Evolutionary conservation across 2,113 vertebrate genomes (phyloP).

Genomic region (Cyprinodon variegatus): DNA sequence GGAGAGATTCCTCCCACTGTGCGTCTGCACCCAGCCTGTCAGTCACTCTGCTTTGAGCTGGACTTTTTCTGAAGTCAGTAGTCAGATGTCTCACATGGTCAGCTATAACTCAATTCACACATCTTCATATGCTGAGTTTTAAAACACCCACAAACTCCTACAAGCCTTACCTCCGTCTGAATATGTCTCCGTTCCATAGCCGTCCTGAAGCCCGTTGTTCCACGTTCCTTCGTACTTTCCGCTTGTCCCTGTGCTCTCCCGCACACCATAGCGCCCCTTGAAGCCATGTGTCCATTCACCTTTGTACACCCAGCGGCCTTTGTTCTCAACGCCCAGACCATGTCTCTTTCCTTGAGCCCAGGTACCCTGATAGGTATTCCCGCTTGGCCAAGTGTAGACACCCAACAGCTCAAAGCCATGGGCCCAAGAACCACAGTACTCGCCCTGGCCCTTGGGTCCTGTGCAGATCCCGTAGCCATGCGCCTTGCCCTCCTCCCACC

Average conservation of each 20-base stretch:
- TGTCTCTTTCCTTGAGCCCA: slow-evolving; percentile 99
- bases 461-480: slow-evolving; percentile 99
- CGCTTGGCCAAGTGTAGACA: slow-evolving; percentile 98
- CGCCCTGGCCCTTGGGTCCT: slow-evolving; percentile 97
- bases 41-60: slow-evolving; percentile 15
- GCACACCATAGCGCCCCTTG: slow-evolving; percentile 97
- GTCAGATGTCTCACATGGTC: slow-evolving; percentile 26
- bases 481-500: slow-evolving; percentile 99
- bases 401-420: slow-evolving; percentile 98
- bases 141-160: slow-evolving; percentile 36
- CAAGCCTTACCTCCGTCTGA: slow-evolving; percentile 93
- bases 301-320: slow-evolving; percentile 98
- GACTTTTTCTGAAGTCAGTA: slow-evolving; percentile 19
- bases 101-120: slow-evolving; percentile 9
- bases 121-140: slow-evolving; percentile 1
- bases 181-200: slow-evolving; percentile 98
- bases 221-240: slow-evolving; percentile 98
- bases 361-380: slow-evolving; percentile 98
- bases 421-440: slow-evolving; percentile 97
- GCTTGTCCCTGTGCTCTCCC: slow-evolving; percentile 92
- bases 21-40: slow-evolving; percentile 31
- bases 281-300: slow-evolving; percentile 99
- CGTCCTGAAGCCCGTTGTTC: slow-evolving; percentile 99
- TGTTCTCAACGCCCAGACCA: slow-evolving; percentile 96
- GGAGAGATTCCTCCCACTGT: slow-evolving; percentile 17